Conservation (phyloP, 2,888 invertebrate species). For the Caenorhabditis zanzibari region DNA sequence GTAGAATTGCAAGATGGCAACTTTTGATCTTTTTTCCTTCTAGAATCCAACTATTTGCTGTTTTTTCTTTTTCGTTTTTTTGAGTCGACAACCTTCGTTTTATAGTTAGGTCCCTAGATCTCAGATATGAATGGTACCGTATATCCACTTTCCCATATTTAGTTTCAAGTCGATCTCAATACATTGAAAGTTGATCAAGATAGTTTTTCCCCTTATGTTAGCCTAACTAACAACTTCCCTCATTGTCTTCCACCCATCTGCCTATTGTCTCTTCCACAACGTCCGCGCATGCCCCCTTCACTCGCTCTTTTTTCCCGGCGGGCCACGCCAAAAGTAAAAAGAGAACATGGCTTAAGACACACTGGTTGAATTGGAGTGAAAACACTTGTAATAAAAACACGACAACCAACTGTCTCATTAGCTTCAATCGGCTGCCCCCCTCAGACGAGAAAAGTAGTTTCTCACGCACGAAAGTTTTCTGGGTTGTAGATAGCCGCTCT, state of each 20-base stretch:
- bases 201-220: background rate
- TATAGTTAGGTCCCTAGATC: too few species aligned
- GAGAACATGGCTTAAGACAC: constrained; percentile 12
- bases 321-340: constrained; percentile 15
- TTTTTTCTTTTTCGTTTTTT: background rate
- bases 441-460: background rate
- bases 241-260: constrained; percentile 1
- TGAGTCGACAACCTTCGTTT: too few species aligned
- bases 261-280: background rate
- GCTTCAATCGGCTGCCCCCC: constrained; percentile 35
- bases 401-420: constrained; percentile 51
- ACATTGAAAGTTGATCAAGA: constrained; percentile 35
- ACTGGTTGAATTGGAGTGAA: constrained; percentile 36
- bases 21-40: constrained; percentile 11
- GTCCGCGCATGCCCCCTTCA: background rate
- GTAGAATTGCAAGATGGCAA: background rate
- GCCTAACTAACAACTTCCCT: constrained; percentile 36
- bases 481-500: background rate
- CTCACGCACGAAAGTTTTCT: constrained; percentile 4
- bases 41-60: too few species aligned
- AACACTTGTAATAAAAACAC: constrained; percentile 50
- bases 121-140: too few species aligned
- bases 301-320: background rate
- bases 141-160: background rate
- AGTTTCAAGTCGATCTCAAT: background rate